phyloP scores from a whole-genome alignment of 2,797 vertebrate genomes.

The Eleutherodactylus coqui region DNA sequence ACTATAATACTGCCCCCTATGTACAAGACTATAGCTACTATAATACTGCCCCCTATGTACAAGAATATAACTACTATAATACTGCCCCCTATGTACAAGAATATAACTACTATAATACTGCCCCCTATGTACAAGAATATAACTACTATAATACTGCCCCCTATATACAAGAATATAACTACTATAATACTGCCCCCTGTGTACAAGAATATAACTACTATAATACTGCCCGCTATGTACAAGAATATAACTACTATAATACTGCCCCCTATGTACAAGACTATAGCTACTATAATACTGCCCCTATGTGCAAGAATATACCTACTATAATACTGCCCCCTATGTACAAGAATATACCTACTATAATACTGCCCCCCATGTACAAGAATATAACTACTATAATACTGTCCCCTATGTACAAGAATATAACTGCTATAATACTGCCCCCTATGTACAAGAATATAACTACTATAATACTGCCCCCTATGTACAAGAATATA shows the following conservation, averaged over 20 bases:
- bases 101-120: not conserved
- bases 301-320: not conserved
- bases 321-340: not conserved
- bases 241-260: too few species aligned
- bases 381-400: constrained; percentile 7
- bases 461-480: constrained; percentile 6
- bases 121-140: too few species aligned
- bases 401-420: not conserved
- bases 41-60: not conserved
- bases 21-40: too few species aligned
- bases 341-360: constrained; percentile 1
- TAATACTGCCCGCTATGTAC: too few species aligned
- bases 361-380: not conserved
- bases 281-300: not conserved
- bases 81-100: not conserved
- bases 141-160: too few species aligned
- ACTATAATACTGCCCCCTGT: too few species aligned
- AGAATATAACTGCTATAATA: constrained; percentile 10
- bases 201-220: too few species aligned
- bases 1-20: constrained; percentile 3
- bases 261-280: constrained; percentile 3
- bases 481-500: not conserved
- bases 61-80: constrained; percentile 7
- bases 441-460: not conserved
- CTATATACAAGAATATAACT: too few species aligned